Percentiles rank a stretch among this genome's conserved stretches.
phyloP scores from a whole-genome alignment of 2,113 vertebrate species.

The Cebus imitator region DNA sequence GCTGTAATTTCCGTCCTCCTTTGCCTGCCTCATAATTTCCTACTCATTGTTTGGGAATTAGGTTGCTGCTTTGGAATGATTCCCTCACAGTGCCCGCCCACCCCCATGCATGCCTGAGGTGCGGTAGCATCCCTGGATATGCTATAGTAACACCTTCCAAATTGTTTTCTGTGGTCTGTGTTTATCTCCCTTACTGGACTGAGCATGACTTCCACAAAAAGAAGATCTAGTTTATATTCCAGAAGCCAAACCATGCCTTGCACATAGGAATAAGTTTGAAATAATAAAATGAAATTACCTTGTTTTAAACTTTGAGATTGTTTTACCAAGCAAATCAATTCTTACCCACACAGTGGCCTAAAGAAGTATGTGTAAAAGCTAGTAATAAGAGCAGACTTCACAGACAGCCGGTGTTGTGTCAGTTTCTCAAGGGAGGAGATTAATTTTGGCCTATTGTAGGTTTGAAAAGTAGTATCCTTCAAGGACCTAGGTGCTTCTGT shows the following conservation, averaged over 20 bases:
- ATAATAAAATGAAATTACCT: neutral
- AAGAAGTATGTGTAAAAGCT: neutral
- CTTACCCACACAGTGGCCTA: neutral
- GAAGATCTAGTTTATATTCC: neutral
- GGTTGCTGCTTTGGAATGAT: neutral
- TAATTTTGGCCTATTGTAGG: neutral
- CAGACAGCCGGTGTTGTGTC: neutral
- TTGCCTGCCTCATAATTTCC: neutral
- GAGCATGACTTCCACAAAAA: neutral
- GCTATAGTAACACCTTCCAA: neutral
- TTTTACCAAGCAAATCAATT: neutral
- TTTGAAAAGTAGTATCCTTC: neutral
- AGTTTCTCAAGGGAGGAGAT: neutral
- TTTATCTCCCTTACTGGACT: neutral
- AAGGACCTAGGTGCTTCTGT: neutral
- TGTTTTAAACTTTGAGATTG: neutral
- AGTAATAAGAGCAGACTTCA: neutral
- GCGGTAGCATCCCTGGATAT: fast-evolving
- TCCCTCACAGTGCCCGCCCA: neutral
- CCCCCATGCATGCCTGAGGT: neutral
- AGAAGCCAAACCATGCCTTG: neutral
- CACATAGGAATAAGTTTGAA: neutral
- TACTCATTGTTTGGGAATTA: neutral
- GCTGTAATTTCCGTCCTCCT: neutral
- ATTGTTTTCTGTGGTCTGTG: neutral